These are phyloP conservation scores for Palloptera scutellata DNA, from an alignment of 2,888 invertebrate genomes.

Conservation along the genomic window DNA sequence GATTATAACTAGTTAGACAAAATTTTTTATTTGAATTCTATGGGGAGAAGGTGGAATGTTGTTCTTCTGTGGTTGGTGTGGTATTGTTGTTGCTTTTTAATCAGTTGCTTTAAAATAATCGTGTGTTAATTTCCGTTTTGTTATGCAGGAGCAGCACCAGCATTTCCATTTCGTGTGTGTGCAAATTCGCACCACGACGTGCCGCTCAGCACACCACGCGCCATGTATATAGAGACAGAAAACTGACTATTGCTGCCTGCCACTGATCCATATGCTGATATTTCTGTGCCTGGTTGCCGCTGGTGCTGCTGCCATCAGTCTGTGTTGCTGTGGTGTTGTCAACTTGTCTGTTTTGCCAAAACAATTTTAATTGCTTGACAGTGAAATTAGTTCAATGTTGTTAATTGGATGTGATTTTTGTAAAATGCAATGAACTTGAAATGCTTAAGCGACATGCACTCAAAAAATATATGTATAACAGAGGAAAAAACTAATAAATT, in stretches of 20 bases:
- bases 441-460: conserved; percentile 19
- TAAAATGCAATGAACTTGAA: conserved; percentile 50
- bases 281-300: conserved; percentile 16
- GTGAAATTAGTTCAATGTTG: conserved; percentile 63
- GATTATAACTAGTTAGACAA: too few species aligned
- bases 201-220: too few species aligned
- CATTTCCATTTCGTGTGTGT: neutral
- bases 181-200: too few species aligned
- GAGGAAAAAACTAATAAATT: neutral
- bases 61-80: too few species aligned
- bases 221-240: too few species aligned
- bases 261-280: conserved; percentile 6
- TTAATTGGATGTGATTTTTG: conserved; percentile 62
- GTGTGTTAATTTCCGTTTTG: conserved; percentile 37
- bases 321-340: conserved; percentile 32
- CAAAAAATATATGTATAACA: conserved; percentile 1
- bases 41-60: too few species aligned
- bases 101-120: conserved; percentile 36
- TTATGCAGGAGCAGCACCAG: conserved; percentile 21
- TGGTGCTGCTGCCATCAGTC: neutral
- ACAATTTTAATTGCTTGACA: conserved; percentile 61
- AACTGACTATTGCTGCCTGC: too few species aligned
- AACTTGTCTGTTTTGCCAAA: conserved; percentile 37
- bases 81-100: conserved; percentile 15
- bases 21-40: too few species aligned